Evolutionary conservation across 2,797 vertebrate species (phyloP).

Genomic region (Lepilemur septentrionalis): DNA sequence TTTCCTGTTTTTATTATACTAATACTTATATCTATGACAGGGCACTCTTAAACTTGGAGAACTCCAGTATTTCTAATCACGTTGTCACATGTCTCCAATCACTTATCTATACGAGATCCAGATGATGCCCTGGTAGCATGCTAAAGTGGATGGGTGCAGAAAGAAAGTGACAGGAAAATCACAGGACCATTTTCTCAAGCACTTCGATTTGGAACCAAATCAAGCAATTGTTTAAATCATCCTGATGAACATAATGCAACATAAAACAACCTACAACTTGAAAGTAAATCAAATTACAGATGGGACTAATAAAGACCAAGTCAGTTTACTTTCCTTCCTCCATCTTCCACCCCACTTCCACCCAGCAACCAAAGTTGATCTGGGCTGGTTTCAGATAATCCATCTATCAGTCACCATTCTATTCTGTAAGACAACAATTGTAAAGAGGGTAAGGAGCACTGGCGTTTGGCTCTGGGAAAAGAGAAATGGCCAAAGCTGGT

Average conservation of each 20-base stretch:
- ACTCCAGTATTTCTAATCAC: fast-evolving
- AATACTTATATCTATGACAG: neutral
- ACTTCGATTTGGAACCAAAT: constrained; percentile 35
- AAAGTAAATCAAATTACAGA: neutral
- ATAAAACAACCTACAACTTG: neutral
- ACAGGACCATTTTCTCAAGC: neutral
- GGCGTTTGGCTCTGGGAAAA: neutral
- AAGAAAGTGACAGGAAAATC: constrained; percentile 7
- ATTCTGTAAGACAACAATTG: neutral
- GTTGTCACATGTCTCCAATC: neutral
- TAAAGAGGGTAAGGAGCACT: neutral
- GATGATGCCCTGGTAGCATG: constrained; percentile 19
- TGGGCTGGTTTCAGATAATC: neutral
- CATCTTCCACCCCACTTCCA: neutral
- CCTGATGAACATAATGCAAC: neutral
- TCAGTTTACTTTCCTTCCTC: neutral
- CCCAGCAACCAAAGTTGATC: neutral
- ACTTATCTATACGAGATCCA: neutral
- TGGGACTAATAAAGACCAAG: neutral
- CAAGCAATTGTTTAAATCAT: constrained; percentile 11
- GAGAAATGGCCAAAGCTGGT: neutral
- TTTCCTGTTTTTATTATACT: constrained; percentile 17
- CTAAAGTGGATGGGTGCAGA: neutral
- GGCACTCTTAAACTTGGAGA: constrained; percentile 16
- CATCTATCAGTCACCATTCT: neutral